Percentiles rank a stretch among this genome's conserved stretches.
Conservation (phyloP, 2,888 invertebrate species). For the Phlogophora meticulosa region DNA sequence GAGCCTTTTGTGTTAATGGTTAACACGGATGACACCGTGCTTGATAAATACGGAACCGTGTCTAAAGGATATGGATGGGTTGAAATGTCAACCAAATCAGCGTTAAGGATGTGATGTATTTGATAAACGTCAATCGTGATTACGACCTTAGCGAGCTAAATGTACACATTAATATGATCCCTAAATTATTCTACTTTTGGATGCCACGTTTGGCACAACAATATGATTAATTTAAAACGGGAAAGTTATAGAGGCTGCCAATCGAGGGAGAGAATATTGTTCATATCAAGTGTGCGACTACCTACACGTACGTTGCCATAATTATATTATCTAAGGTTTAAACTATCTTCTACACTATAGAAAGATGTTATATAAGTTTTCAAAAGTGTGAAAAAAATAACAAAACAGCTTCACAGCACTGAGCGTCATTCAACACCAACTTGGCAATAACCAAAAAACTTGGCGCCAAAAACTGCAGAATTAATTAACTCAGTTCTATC, state of each 20-base stretch:
- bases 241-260: too few species aligned
- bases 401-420: slow-evolving; percentile 16
- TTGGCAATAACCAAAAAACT: slow-evolving; percentile 60
- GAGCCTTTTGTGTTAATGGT: slow-evolving; percentile 78
- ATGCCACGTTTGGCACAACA: too few species aligned
- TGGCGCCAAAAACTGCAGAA: slow-evolving; percentile 71
- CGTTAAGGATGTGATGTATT: slow-evolving; percentile 21
- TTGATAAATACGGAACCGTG: slow-evolving; percentile 70
- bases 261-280: too few species aligned
- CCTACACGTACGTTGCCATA: too few species aligned
- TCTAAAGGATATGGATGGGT: slow-evolving; percentile 61
- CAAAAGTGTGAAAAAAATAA: background rate
- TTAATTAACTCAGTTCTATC: slow-evolving; percentile 80
- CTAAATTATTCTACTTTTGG: background rate
- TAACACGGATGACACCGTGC: slow-evolving; percentile 71
- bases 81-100: slow-evolving; percentile 43
- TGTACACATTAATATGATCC: background rate
- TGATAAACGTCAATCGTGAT: slow-evolving; percentile 17
- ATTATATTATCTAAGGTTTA: too few species aligned
- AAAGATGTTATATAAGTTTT: too few species aligned
- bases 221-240: too few species aligned
- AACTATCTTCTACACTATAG: too few species aligned
- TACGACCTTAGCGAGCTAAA: background rate
- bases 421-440: slow-evolving; percentile 36
- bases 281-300: too few species aligned